phyloP scores from a whole-genome alignment of 1,140 invertebrate species.

The Pygmarrhopalites habei region DNA sequence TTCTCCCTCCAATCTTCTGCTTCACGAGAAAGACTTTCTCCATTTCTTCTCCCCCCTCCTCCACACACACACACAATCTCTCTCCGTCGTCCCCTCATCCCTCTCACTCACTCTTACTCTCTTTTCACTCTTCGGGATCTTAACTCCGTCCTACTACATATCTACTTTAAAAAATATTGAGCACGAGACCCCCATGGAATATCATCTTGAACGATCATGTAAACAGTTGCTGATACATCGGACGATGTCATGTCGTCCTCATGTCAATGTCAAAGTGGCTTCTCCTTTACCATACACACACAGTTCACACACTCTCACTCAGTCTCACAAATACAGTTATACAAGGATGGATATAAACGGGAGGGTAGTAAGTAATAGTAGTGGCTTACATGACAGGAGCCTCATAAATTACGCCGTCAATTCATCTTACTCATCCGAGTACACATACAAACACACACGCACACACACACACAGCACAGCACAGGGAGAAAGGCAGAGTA shows the following conservation, averaged over 20 bases:
- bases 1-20: not conserved
- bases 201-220: slow-evolving; percentile 2
- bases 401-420: slow-evolving; percentile 9
- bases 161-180: too few species aligned
- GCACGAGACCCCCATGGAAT: too few species aligned
- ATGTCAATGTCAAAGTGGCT: not conserved
- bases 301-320: not conserved
- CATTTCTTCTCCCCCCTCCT: not conserved
- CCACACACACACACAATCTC: not conserved
- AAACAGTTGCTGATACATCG: slow-evolving; percentile 7
- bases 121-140: not conserved
- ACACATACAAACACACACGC: too few species aligned
- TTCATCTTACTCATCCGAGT: slow-evolving; percentile 5
- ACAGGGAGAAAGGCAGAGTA: too few species aligned
- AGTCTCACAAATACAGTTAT: too few species aligned
- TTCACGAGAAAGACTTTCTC: not conserved
- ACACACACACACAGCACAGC: too few species aligned
- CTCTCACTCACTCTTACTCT: not conserved
- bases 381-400: not conserved
- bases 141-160: too few species aligned
- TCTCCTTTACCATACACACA: not conserved
- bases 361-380: not conserved
- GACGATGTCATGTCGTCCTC: not conserved
- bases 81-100: not conserved
- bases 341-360: too few species aligned